These are phyloP conservation scores for Meloidogyne exigua DNA, from an alignment of 1,140 invertebrate species.

Conservation along the genomic window DNA sequence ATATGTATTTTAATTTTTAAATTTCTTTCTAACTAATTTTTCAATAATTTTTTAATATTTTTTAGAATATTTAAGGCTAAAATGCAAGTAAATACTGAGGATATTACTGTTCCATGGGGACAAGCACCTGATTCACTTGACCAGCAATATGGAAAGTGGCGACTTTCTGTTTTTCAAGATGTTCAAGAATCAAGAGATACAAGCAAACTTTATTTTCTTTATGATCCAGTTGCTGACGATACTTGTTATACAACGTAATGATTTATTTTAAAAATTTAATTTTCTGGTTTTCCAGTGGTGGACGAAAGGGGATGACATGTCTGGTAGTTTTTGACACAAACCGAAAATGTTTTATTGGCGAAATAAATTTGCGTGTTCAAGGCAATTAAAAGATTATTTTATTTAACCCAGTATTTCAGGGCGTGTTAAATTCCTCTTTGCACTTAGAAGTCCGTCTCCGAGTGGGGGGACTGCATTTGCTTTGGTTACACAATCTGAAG, in stretches of 20 bases:
- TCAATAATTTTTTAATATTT: slow-evolving; percentile 2
- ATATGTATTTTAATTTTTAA: too few species aligned
- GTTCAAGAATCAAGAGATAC: slow-evolving; percentile 59
- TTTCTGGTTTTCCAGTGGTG: slow-evolving; percentile 47
- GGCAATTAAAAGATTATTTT: slow-evolving; percentile 27
- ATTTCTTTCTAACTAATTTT: too few species aligned
- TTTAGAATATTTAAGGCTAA: slow-evolving; percentile 7
- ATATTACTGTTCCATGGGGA: slow-evolving; percentile 63
- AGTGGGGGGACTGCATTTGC: slow-evolving; percentile 55
- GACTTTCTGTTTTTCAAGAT: slow-evolving; percentile 60
- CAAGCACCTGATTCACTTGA: slow-evolving; percentile 60
- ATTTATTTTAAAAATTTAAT: not conserved
- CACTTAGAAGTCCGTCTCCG: slow-evolving; percentile 48
- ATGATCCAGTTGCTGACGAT: slow-evolving; percentile 60
- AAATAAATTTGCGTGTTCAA: slow-evolving; percentile 55
- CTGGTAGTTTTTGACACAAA: slow-evolving; percentile 57
- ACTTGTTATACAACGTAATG: slow-evolving; percentile 52
- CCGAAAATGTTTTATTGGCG: slow-evolving; percentile 58
- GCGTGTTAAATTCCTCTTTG: slow-evolving; percentile 58
- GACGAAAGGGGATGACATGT: slow-evolving; percentile 53
- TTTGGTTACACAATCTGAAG: slow-evolving; percentile 54
- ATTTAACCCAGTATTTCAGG: slow-evolving; percentile 38
- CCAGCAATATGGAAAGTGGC: slow-evolving; percentile 56
- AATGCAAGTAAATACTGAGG: slow-evolving; percentile 52
- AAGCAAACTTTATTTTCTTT: slow-evolving; percentile 60